Conservation (phyloP, 2,888 invertebrate genomes). For the Tetranychus truncatus region DNA sequence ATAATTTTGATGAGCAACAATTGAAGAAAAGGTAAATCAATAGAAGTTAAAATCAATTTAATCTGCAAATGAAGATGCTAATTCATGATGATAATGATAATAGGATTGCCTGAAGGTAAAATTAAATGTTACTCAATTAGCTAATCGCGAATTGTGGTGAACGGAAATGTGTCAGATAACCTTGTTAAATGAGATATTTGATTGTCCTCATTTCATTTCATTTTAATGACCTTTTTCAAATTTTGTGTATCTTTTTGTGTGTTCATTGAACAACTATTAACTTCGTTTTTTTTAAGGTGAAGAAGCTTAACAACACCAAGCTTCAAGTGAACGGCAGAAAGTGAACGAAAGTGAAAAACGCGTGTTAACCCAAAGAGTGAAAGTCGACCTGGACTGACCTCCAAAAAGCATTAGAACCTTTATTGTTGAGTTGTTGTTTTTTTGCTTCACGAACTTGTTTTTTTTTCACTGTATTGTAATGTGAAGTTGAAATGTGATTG, state of each 20-base stretch:
- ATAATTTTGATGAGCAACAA: too few relatives aligned
- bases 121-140: not conserved
- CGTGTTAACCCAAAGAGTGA: not conserved
- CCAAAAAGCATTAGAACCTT: not conserved
- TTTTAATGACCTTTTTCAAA: not conserved
- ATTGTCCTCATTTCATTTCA: not conserved
- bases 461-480: not conserved
- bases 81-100: not conserved
- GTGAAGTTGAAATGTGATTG: not conserved
- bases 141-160: not conserved
- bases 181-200: slow-evolving; percentile 1
- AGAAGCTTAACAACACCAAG: not conserved
- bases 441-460: not conserved
- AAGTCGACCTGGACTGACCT: slow-evolving; percentile 1
- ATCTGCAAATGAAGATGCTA: not conserved
- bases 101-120: not conserved
- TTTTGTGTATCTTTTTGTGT: not conserved
- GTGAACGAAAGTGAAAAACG: not conserved
- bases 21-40: too few relatives aligned
- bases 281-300: not conserved
- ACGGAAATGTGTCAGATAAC: slow-evolving; percentile 1
- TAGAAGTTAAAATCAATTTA: not conserved
- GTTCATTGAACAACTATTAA: not conserved
- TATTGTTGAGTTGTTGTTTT: not conserved
- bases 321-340: not conserved